These are phyloP conservation scores for Rhodeus uyekii DNA, from an alignment of 2,797 vertebrate species.

Conservation along the genomic window DNA sequence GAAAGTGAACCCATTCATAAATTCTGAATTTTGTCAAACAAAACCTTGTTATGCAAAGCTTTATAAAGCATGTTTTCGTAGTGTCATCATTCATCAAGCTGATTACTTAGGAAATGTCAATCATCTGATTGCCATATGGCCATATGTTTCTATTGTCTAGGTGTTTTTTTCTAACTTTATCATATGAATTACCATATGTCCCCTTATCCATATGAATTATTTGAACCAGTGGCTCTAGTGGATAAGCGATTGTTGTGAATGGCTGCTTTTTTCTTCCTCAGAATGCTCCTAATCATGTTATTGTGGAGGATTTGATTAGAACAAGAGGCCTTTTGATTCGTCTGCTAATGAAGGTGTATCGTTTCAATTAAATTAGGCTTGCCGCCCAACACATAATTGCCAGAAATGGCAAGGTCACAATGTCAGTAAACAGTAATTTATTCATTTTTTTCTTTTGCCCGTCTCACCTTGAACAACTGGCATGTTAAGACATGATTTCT, in stretches of 20 bases:
- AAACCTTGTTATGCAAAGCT: neutral
- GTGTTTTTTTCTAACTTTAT: neutral
- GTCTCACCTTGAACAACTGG: neutral
- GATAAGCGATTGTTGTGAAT: constrained; percentile 41
- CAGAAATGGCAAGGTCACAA: constrained; percentile 39
- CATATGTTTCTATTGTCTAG: constrained; percentile 15
- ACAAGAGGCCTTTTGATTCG: constrained; percentile 43
- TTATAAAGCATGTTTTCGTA: neutral
- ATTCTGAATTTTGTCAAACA: neutral
- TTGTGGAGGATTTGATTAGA: constrained; percentile 55
- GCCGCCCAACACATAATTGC: constrained; percentile 25
- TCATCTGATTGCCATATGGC: neutral
- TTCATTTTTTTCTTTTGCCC: constrained; percentile 6
- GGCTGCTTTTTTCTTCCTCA: constrained; percentile 23
- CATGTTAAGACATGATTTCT: too few species aligned
- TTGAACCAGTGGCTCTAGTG: constrained; percentile 13
- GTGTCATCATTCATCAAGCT: neutral
- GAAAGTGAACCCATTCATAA: neutral
- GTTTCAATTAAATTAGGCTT: constrained; percentile 49
- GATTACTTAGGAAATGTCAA: neutral
- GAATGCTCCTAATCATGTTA: constrained; percentile 34
- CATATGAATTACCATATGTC: too few species aligned
- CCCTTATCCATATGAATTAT: neutral
- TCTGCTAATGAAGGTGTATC: constrained; percentile 54
- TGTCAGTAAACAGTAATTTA: constrained; percentile 41